Evolutionary conservation across 2,888 invertebrate species (phyloP).

Genomic region (Slavum lentiscoides): DNA sequence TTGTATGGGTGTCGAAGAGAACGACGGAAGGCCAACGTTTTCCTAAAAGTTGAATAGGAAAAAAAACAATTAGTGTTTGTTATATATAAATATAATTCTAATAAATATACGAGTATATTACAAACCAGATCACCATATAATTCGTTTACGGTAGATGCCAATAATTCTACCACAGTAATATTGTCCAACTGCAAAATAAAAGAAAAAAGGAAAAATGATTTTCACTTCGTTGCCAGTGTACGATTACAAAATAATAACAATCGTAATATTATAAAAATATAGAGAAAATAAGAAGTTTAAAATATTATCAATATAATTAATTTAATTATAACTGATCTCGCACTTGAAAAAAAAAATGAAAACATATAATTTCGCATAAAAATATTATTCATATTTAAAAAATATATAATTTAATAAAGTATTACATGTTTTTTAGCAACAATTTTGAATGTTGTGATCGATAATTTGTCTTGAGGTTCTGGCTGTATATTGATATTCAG

Average conservation of each 20-base stretch:
- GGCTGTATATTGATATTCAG: slow-evolving; percentile 33
- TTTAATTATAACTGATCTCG: background rate
- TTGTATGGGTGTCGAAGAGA: slow-evolving; percentile 40
- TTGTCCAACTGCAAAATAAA: slow-evolving; percentile 25
- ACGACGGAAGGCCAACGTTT: slow-evolving; percentile 38
- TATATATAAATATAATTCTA: background rate
- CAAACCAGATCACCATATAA: slow-evolving; percentile 37
- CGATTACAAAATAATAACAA: background rate
- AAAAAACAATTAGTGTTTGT: background rate
- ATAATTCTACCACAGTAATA: slow-evolving; percentile 16
- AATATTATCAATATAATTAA: background rate
- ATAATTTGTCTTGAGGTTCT: slow-evolving; percentile 34
- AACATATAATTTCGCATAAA: background rate
- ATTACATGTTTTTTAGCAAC: slow-evolving; percentile 37
- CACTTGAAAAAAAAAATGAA: background rate
- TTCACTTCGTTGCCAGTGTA: too few relatives aligned
- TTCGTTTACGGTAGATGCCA: slow-evolving; percentile 16
- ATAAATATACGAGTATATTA: background rate
- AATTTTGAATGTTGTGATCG: slow-evolving; percentile 1
- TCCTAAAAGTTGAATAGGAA: background rate
- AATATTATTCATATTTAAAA: background rate
- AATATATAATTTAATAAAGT: background rate
- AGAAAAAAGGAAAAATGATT: too few relatives aligned
- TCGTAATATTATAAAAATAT: background rate
- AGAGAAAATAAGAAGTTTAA: background rate